Percentiles rank a stretch among this genome's conserved stretches.
Conservation (phyloP, 2,113 vertebrate genomes). For the Sula dactylatra region DNA sequence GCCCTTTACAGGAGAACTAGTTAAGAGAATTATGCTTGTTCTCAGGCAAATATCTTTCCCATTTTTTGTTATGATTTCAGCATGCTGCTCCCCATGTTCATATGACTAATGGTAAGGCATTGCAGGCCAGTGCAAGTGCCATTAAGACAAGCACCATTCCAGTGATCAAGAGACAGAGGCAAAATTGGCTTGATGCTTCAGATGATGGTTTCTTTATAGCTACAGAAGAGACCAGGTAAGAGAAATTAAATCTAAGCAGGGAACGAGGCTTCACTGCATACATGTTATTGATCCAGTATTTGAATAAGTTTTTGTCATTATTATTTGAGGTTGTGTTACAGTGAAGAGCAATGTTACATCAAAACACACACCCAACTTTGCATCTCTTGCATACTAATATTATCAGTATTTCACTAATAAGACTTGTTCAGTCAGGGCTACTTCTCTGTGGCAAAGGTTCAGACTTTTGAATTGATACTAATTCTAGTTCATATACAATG, state of each 20-base stretch:
- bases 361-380: neutral
- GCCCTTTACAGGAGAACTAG: neutral
- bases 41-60: neutral
- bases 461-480: neutral
- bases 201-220: slow-evolving; percentile 91
- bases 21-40: neutral
- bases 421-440: neutral
- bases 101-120: slow-evolving; percentile 82
- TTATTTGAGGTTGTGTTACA: neutral
- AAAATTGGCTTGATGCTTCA: slow-evolving; percentile 89
- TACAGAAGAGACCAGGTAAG: slow-evolving; percentile 91
- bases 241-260: neutral
- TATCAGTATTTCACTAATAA: neutral
- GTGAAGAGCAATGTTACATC: neutral
- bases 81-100: slow-evolving; percentile 55
- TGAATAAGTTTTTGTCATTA: neutral
- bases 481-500: neutral
- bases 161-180: slow-evolving; percentile 85
- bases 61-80: slow-evolving; percentile 54
- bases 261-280: slow-evolving; percentile 41
- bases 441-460: neutral
- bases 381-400: neutral
- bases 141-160: slow-evolving; percentile 75
- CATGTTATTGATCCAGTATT: neutral
- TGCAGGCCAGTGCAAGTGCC: slow-evolving; percentile 67